A percentile compares a stretch with the other conserved stretches of the same genome.
Evolutionary conservation across 2,888 invertebrate genomes (phyloP).

Genomic region (Sinopyrophorus schimmeli): DNA sequence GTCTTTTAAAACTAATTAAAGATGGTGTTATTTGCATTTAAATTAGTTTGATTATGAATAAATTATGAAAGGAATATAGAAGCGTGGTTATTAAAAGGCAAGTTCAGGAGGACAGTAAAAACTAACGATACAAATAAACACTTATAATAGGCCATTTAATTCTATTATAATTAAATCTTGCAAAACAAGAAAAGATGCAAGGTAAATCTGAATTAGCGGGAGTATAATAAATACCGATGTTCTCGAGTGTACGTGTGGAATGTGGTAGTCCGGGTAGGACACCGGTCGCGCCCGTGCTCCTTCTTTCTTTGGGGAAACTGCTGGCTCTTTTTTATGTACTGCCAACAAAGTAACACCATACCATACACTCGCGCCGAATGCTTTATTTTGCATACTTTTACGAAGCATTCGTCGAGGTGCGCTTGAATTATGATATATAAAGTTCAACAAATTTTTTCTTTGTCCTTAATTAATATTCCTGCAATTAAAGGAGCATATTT

Average conservation of each 20-base stretch:
- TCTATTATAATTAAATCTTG: neutral
- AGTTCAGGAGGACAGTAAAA: no score
- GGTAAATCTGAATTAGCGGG: constrained; percentile 23
- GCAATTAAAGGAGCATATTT: no score
- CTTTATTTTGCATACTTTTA: constrained; percentile 22
- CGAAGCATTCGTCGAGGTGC: constrained; percentile 10
- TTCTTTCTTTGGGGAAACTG: constrained; percentile 30
- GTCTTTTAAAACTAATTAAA: no score
- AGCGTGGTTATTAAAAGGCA: no score
- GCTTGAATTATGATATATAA: no score
- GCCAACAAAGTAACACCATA: constrained; percentile 36
- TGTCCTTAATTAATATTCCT: no score
- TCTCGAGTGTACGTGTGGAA: constrained; percentile 38
- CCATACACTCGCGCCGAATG: constrained; percentile 32
- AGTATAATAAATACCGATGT: constrained; percentile 24
- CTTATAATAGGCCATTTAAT: no score
- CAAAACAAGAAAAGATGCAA: constrained; percentile 6
- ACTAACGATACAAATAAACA: no score
- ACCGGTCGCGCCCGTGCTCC: constrained; percentile 31
- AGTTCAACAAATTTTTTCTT: no score
- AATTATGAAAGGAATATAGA: no score
- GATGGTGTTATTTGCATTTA: no score
- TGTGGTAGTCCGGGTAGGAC: constrained; percentile 41
- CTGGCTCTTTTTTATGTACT: constrained; percentile 35
- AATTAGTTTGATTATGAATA: no score